These are phyloP conservation scores for Scomberomorus guttatus DNA, from an alignment of 2,797 vertebrate species.

Conservation along the genomic window DNA sequence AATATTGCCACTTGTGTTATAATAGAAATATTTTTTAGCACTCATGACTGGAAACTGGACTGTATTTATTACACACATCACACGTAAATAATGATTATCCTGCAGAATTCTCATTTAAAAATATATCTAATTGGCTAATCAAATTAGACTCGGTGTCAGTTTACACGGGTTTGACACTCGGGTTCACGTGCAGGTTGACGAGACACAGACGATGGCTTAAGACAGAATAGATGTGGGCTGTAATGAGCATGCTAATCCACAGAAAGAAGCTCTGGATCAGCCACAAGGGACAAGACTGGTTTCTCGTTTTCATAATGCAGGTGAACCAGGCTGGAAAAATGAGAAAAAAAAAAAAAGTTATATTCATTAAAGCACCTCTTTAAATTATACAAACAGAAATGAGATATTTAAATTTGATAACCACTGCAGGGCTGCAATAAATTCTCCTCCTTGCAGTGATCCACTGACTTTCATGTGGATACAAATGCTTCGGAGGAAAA, in stretches of 20 bases:
- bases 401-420: slow-evolving; percentile 26
- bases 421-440: not conserved
- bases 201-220: slow-evolving; percentile 11
- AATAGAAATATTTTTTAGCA: slow-evolving; percentile 9
- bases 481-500: slow-evolving; percentile 1
- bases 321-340: not conserved
- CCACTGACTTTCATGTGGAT: not conserved
- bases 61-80: not conserved
- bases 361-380: slow-evolving; percentile 15
- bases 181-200: slow-evolving; percentile 36
- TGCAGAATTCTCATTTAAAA: slow-evolving; percentile 6
- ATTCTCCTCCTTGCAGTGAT: not conserved
- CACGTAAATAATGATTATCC: not conserved
- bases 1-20: slow-evolving; percentile 13
- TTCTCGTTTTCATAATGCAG: slow-evolving; percentile 15
- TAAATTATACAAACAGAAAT: slow-evolving; percentile 23
- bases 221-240: slow-evolving; percentile 40
- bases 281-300: slow-evolving; percentile 7
- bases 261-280: slow-evolving; percentile 30
- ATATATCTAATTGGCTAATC: slow-evolving; percentile 20
- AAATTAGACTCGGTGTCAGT: slow-evolving; percentile 33
- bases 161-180: slow-evolving; percentile 25
- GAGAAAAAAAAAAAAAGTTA: not conserved
- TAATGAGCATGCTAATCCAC: slow-evolving; percentile 53
- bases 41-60: slow-evolving; percentile 7